A percentile compares a stretch with the other conserved stretches of the same genome.
phyloP scores from a whole-genome alignment of 2,113 vertebrate species.

The Clarias batrachus region DNA sequence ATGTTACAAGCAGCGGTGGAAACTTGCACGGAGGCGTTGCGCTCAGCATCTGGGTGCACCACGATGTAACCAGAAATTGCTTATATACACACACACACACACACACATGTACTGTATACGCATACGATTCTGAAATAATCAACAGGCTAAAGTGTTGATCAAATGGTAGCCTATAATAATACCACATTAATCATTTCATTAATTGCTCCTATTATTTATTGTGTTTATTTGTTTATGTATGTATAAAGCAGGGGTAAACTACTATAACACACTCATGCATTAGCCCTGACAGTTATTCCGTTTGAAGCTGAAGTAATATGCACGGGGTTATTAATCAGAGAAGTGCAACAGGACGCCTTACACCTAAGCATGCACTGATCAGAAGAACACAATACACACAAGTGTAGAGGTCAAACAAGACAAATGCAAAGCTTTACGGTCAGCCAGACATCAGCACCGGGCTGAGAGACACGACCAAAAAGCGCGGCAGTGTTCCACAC shows the following conservation, averaged over 20 bases:
- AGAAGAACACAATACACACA: background rate
- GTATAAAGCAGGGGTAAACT: background rate
- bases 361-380: background rate
- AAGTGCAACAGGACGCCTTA: conserved; percentile 8
- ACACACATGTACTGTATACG: background rate
- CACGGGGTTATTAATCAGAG: background rate
- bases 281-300: background rate
- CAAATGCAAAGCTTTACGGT: background rate
- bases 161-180: background rate
- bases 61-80: no score
- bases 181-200: background rate
- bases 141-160: background rate
- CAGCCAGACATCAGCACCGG: background rate
- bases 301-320: background rate
- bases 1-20: background rate
- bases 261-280: background rate
- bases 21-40: background rate
- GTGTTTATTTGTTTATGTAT: background rate
- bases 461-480: background rate
- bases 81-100: no score
- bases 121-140: background rate
- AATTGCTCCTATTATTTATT: background rate
- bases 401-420: background rate
- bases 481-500: conserved; percentile 33
- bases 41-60: conserved; percentile 8